A percentile compares a stretch with the other conserved stretches of the same genome.
These are phyloP conservation scores for Coluber constrictor DNA, from an alignment of 2,797 vertebrate genomes.

Conservation along the genomic window DNA sequence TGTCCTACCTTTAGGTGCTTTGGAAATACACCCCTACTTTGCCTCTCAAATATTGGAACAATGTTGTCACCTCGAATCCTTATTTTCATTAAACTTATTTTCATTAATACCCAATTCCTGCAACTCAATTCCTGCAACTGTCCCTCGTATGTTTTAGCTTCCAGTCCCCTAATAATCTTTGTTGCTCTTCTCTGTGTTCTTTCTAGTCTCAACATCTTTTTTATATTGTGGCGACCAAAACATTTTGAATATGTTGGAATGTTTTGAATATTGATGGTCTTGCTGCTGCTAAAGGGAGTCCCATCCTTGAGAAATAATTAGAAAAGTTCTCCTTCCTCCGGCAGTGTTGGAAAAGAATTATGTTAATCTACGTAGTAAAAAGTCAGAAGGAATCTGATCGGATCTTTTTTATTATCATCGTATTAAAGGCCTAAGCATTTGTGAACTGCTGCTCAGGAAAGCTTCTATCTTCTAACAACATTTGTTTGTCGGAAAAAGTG, in stretches of 20 bases:
- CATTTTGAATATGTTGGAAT: not conserved
- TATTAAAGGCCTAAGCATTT: not conserved
- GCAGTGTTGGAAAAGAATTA: not conserved
- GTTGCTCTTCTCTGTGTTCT: not conserved
- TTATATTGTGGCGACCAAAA: not conserved
- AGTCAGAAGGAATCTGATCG: not conserved
- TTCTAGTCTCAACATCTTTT: not conserved
- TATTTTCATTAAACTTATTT: not conserved
- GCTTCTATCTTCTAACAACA: not conserved
- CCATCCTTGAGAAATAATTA: not conserved
- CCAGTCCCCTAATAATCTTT: not conserved
- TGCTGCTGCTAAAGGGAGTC: not conserved
- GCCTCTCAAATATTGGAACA: not conserved
- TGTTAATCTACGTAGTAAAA: not conserved
- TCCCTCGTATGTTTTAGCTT: not conserved
- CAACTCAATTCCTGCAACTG: not conserved
- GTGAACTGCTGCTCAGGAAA: not conserved
- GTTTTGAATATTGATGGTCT: not conserved
- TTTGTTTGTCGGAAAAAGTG: not conserved
- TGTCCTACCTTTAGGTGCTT: not conserved
- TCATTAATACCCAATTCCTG: not conserved
- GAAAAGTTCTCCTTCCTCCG: not conserved
- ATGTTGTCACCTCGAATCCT: not conserved
- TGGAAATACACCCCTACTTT: not conserved
- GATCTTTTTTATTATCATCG: not conserved